phyloP scores from a whole-genome alignment of 1,140 invertebrate species.

The Drosophila mauritiana region DNA sequence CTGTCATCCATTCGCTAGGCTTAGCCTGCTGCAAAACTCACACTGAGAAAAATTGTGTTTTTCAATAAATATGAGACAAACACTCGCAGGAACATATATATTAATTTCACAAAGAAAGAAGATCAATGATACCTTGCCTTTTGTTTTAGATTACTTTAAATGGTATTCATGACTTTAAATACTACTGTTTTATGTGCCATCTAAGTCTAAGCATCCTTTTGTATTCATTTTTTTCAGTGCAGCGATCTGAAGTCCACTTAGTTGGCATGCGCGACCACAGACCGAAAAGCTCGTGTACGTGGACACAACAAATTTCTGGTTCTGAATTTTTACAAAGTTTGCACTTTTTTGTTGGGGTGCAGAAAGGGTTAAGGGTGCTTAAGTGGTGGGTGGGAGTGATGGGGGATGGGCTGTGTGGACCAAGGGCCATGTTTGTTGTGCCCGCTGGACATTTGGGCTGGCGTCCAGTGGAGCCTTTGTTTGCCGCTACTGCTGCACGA shows the following conservation, averaged over 20 bases:
- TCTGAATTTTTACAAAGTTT: constrained; percentile 80
- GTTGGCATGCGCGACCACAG: constrained; percentile 75
- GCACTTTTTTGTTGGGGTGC: constrained; percentile 50
- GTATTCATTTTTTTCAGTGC: background rate
- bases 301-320: constrained; percentile 69
- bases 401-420: background rate
- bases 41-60: background rate
- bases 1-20: constrained; percentile 72
- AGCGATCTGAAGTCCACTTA: constrained; percentile 52
- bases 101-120: too few relatives aligned
- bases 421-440: constrained; percentile 59
- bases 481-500: constrained; percentile 77
- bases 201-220: too few relatives aligned
- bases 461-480: constrained; percentile 49
- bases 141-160: too few relatives aligned
- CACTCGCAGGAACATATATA: too few relatives aligned
- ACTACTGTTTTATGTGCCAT: too few relatives aligned
- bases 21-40: constrained; percentile 17
- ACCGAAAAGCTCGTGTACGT: constrained; percentile 73
- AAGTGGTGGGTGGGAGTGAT: constrained; percentile 2
- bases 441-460: constrained; percentile 65
- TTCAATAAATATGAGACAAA: background rate
- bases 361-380: constrained; percentile 34
- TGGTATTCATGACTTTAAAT: too few relatives aligned
- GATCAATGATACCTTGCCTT: background rate